A percentile compares a stretch with the other conserved stretches of the same genome.
Evolutionary conservation across 2,888 invertebrate species (phyloP).

Genomic region (Drosophila phalerata): DNA sequence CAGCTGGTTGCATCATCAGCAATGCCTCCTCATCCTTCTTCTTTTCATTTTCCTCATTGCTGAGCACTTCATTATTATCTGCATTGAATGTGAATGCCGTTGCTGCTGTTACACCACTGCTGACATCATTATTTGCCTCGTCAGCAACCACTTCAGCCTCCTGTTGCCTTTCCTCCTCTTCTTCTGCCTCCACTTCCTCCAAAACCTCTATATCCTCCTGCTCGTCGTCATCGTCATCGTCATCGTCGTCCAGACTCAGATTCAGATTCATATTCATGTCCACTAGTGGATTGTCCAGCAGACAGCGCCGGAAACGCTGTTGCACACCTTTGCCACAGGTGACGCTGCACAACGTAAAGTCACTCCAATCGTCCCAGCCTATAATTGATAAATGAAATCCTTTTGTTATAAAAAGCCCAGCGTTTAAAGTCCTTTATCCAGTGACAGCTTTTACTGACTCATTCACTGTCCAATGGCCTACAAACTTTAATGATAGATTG

Average conservation of each 20-base stretch:
- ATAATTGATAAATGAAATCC: constrained; percentile 43
- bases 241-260: constrained; percentile 71
- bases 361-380: constrained; percentile 86
- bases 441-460: background rate
- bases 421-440: background rate
- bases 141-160: constrained; percentile 46
- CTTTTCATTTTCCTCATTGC: constrained; percentile 45
- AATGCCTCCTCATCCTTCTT: constrained; percentile 29
- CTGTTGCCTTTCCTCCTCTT: constrained; percentile 9
- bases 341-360: constrained; percentile 85
- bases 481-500: background rate
- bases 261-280: constrained; percentile 83
- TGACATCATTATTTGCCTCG: constrained; percentile 69
- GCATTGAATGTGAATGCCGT: constrained; percentile 51
- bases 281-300: constrained; percentile 84
- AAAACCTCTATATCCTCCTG: constrained; percentile 23
- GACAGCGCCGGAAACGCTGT: constrained; percentile 85
- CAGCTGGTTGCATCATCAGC: constrained; percentile 60
- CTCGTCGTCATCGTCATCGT: constrained; percentile 53
- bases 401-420: constrained; percentile 12
- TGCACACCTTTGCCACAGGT: constrained; percentile 85
- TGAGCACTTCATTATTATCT: constrained; percentile 64
- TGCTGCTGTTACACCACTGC: constrained; percentile 29
- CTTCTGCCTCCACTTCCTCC: constrained; percentile 20
- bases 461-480: background rate